A percentile compares a stretch with the other conserved stretches of the same genome.
phyloP scores from a whole-genome alignment of 2,888 invertebrate species.

The Carabus problematicus region DNA sequence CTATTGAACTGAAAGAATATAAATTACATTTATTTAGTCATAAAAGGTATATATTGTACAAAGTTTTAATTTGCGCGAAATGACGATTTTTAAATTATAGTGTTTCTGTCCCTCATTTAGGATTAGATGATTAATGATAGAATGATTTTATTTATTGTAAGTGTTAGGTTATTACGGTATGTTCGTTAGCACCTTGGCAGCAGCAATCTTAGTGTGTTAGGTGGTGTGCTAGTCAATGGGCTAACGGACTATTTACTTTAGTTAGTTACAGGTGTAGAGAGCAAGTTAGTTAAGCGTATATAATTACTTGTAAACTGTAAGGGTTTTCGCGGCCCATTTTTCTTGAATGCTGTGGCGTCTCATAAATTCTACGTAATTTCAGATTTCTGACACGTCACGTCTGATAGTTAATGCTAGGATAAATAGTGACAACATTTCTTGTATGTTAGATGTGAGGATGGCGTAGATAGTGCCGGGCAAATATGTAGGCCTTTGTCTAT shows the following conservation, averaged over 20 bases:
- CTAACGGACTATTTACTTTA: conserved; percentile 13
- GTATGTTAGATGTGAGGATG: conserved; percentile 36
- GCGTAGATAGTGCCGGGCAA: conserved; percentile 27
- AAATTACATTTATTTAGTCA: conserved; percentile 6
- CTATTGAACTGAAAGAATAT: conserved; percentile 26
- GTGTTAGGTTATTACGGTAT: conserved; percentile 12
- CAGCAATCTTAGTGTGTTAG: conserved; percentile 17
- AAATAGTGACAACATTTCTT: conserved; percentile 20
- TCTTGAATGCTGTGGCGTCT: conserved; percentile 30
- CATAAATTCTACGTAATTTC: conserved; percentile 20
- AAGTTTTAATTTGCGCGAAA: conserved; percentile 33
- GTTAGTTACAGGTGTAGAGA: background rate
- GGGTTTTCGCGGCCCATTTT: conserved; percentile 40
- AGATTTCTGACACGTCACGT: conserved; percentile 39
- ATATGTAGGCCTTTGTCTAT: conserved; percentile 35
- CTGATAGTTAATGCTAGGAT: conserved; percentile 34
- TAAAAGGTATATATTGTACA: conserved; percentile 15
- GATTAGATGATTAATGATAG: too few species aligned
- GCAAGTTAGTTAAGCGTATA: conserved; percentile 10
- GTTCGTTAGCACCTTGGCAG: conserved; percentile 1
- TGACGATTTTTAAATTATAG: background rate
- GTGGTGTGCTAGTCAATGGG: conserved; percentile 25
- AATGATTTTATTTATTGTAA: too few species aligned
- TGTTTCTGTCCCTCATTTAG: too few species aligned
- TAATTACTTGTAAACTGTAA: conserved; percentile 31